Percentiles rank a stretch among this genome's conserved stretches.
Evolutionary conservation across 2,113 vertebrate species (phyloP).

Genomic region (Fregetta grallaria): DNA sequence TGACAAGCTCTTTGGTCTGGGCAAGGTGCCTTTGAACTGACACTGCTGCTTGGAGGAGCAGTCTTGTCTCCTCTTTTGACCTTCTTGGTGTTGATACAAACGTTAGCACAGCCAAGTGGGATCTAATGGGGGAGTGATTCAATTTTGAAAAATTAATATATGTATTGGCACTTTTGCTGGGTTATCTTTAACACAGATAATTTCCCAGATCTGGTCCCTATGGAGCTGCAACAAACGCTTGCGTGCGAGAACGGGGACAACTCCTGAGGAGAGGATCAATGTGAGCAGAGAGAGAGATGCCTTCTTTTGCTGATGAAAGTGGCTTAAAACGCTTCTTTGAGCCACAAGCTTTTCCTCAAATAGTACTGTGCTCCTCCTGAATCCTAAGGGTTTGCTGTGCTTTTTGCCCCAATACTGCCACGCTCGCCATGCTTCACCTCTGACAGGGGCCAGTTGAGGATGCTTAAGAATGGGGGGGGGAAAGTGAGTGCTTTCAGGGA

Average conservation of each 20-base stretch:
- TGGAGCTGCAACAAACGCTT: not conserved
- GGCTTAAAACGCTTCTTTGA: not conserved
- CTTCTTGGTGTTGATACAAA: not conserved
- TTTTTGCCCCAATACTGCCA: not conserved
- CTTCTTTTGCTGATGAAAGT: not conserved
- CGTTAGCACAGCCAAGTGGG: not conserved
- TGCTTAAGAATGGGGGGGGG: not conserved
- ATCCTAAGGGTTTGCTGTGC: not conserved
- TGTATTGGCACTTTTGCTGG: not conserved
- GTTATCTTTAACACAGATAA: not conserved
- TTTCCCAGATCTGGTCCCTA: not conserved
- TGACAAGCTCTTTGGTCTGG: not conserved
- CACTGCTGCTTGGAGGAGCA: not conserved
- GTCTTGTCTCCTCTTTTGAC: not conserved
- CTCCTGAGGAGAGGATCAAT: not conserved
- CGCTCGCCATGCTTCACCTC: not conserved
- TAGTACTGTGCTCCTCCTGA: accelerated
- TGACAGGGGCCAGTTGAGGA: not conserved
- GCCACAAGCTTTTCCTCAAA: not conserved
- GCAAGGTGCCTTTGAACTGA: not conserved
- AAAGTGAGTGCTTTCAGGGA: not conserved
- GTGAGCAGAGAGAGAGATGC: not conserved
- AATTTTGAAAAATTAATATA: not conserved
- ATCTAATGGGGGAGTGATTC: not conserved
- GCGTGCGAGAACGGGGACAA: not conserved